Conservation (phyloP, 2,888 invertebrate genomes). For the Xestia ashworthii region DNA sequence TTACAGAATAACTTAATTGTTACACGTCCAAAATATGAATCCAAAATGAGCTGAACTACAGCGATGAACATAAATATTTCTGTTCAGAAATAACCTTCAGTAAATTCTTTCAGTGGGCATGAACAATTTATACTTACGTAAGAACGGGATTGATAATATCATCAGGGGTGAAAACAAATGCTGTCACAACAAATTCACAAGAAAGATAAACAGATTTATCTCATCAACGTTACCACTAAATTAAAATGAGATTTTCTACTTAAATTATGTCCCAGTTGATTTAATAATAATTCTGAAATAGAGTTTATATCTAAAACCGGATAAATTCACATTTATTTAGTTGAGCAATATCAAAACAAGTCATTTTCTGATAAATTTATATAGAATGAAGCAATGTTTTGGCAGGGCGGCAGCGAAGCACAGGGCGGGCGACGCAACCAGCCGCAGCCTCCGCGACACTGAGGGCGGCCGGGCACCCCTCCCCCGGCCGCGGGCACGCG, state of each 20-base stretch:
- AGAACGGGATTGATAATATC: constrained; percentile 61
- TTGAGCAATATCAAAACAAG: constrained; percentile 61
- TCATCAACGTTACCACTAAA: constrained; percentile 72
- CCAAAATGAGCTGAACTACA: constrained; percentile 26
- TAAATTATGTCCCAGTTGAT: constrained; percentile 37
- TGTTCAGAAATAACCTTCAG: constrained; percentile 39
- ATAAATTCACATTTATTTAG: constrained; percentile 41
- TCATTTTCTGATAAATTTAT: constrained; percentile 67
- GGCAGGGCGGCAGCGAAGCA: constrained; percentile 72
- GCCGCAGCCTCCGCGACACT: constrained; percentile 90
- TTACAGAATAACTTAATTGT: neutral
- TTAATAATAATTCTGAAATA: constrained; percentile 34
- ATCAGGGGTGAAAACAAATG: constrained; percentile 50
- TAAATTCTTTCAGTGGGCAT: constrained; percentile 13
- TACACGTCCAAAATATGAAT: constrained; percentile 15
- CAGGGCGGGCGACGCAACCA: constrained; percentile 83
- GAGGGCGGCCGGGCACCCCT: constrained; percentile 75
- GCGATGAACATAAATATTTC: constrained; percentile 25
- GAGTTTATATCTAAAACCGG: constrained; percentile 25
- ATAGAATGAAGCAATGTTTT: constrained; percentile 76
- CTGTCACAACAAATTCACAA: constrained; percentile 65
- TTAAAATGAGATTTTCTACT: constrained; percentile 67
- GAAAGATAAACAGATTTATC: constrained; percentile 72
- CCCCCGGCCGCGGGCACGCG: constrained; percentile 63
- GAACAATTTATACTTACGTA: constrained; percentile 73